Percentiles rank a stretch among this genome's conserved stretches.
Conservation (phyloP, 2,888 invertebrate genomes). For the Dugesia japonica region DNA sequence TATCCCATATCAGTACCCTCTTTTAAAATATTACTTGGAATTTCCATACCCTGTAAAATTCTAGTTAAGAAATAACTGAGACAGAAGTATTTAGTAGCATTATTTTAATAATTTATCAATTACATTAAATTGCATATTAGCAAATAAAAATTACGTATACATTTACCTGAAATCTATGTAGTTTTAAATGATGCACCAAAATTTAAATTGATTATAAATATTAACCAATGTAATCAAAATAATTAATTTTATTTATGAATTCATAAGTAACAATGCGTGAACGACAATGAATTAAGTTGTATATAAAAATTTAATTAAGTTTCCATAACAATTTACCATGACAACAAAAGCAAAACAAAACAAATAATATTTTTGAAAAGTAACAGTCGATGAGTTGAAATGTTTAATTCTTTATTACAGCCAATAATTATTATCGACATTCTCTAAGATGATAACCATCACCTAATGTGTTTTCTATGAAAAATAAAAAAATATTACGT, state of each 20-base stretch:
- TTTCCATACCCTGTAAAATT: no score
- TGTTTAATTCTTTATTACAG: not conserved
- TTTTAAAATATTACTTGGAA: not conserved
- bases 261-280: not conserved
- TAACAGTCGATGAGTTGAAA: not conserved
- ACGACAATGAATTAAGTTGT: not conserved
- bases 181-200: no score
- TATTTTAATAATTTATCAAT: no score
- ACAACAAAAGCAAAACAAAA: not conserved
- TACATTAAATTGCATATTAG: no score
- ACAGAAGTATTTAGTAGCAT: no score
- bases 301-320: not conserved
- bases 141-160: no score
- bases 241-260: not conserved
- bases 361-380: not conserved
- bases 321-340: not conserved
- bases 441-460: not conserved
- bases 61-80: no score
- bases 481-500: not conserved
- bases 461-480: not conserved
- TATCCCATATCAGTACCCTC: not conserved
- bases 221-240: not conserved
- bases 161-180: no score
- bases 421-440: not conserved
- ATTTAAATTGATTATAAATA: no score